Percentiles rank a stretch among this genome's conserved stretches.
Evolutionary conservation across 2,797 vertebrate species (phyloP).

Genomic region (Enteromius radiatus): DNA sequence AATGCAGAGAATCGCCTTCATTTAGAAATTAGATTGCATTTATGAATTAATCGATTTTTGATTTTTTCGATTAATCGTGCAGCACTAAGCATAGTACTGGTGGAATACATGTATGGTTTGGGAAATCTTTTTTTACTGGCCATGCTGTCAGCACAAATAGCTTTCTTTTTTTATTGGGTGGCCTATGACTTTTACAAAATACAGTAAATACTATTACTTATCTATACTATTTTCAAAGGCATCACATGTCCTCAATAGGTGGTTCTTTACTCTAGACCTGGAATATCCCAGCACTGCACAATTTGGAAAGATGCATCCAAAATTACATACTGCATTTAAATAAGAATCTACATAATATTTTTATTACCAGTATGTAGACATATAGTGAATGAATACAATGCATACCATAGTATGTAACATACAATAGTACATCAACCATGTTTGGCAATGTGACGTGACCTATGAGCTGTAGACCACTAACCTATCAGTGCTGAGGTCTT

Average conservation of each 20-base stretch:
- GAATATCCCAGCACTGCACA: conserved; percentile 17
- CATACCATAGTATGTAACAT: too few relatives aligned
- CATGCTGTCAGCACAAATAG: not conserved
- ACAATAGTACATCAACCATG: not conserved
- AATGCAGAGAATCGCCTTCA: too few relatives aligned
- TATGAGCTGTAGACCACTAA: not conserved
- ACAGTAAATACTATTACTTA: not conserved
- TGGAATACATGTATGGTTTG: not conserved
- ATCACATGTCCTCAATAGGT: not conserved
- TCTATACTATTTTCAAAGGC: not conserved
- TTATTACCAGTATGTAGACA: too few relatives aligned
- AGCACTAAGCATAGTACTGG: not conserved
- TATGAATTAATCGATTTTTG: too few relatives aligned
- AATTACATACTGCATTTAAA: not conserved
- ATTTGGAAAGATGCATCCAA: not conserved
- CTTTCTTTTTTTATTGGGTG: conserved; percentile 14
- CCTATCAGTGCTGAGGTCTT: not conserved
- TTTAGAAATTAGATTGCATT: too few relatives aligned
- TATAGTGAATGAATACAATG: not conserved
- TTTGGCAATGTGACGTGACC: not conserved
- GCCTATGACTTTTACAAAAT: not conserved
- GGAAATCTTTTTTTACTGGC: not conserved
- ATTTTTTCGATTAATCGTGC: too few relatives aligned
- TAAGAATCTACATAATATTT: not conserved
- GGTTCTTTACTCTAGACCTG: not conserved